These are phyloP conservation scores for Calameuta pallipes DNA, from an alignment of 2,888 invertebrate genomes.

Conservation along the genomic window DNA sequence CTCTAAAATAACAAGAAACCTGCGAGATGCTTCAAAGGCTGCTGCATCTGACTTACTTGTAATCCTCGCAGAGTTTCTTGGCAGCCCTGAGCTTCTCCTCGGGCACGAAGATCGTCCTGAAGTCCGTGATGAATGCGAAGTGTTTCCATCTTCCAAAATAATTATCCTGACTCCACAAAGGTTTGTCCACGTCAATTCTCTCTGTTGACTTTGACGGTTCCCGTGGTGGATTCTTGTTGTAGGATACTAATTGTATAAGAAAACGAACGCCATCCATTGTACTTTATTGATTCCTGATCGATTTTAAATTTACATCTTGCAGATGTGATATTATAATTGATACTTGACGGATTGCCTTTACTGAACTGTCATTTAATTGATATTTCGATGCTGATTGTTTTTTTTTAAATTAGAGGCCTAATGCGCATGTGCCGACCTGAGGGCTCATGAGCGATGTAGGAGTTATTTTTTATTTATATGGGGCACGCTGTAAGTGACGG, in stretches of 20 bases:
- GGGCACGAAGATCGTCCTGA: conserved; percentile 30
- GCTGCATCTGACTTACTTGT: conserved; percentile 29
- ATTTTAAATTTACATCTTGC: not conserved
- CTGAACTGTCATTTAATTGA: not conserved
- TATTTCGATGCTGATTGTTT: not conserved
- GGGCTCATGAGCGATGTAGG: too few relatives aligned
- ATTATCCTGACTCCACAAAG: conserved; percentile 38
- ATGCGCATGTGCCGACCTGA: too few relatives aligned
- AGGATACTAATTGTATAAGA: not conserved
- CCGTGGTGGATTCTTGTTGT: not conserved
- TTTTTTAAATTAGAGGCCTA: too few relatives aligned
- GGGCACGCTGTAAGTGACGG: too few relatives aligned
- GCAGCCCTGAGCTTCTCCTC: conserved; percentile 31
- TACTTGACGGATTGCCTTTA: too few relatives aligned
- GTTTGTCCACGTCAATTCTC: conserved; percentile 39
- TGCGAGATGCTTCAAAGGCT: not conserved
- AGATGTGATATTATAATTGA: not conserved
- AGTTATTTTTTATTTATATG: too few relatives aligned
- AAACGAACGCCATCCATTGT: not conserved
- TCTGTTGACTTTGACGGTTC: not conserved
- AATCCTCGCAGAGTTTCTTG: conserved; percentile 39
- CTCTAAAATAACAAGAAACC: conserved; percentile 13
- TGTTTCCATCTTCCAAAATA: conserved; percentile 41
- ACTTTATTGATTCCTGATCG: not conserved
- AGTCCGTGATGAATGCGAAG: conserved; percentile 38